Evolutionary conservation across 2,888 invertebrate genomes (phyloP).

Genomic region (Rhodophaea formosa): DNA sequence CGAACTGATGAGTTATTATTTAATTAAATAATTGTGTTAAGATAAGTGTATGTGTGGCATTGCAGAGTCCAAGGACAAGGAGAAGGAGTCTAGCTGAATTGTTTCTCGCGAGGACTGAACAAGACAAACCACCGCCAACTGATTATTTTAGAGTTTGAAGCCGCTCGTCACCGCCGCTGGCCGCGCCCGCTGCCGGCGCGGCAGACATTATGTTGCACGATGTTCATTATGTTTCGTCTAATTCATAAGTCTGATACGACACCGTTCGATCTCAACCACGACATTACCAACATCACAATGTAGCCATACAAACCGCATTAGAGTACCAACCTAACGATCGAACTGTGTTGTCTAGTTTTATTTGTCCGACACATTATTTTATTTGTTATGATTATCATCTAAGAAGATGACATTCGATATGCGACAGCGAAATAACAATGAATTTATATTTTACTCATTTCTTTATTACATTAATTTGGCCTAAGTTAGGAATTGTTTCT

Average conservation of each 20-base stretch:
- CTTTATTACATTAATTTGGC: slow-evolving; percentile 64
- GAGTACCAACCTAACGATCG: slow-evolving; percentile 37
- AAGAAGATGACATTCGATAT: slow-evolving; percentile 38
- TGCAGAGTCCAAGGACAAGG: slow-evolving; percentile 86
- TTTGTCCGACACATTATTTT: slow-evolving; percentile 54
- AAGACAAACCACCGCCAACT: slow-evolving; percentile 79
- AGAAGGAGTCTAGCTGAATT: slow-evolving; percentile 86
- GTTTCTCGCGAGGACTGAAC: slow-evolving; percentile 65
- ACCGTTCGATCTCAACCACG: slow-evolving; percentile 47
- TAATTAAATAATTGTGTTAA: not conserved
- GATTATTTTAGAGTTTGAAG: slow-evolving; percentile 74
- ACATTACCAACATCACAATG: slow-evolving; percentile 26
- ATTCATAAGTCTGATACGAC: slow-evolving; percentile 59
- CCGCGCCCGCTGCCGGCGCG: slow-evolving; percentile 43
- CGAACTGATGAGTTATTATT: not conserved
- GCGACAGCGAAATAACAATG: slow-evolving; percentile 71
- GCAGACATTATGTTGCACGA: slow-evolving; percentile 64
- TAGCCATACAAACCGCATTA: not conserved
- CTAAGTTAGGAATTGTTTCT: slow-evolving; percentile 70
- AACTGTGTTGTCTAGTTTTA: slow-evolving; percentile 58
- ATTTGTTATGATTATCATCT: slow-evolving; percentile 41
- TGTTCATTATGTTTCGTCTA: slow-evolving; percentile 50
- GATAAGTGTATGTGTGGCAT: slow-evolving; percentile 28
- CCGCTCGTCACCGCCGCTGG: slow-evolving; percentile 37
- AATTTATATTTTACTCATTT: slow-evolving; percentile 56